Evolutionary conservation across 2,797 vertebrate genomes (phyloP).

Genomic region (Argya squamiceps): DNA sequence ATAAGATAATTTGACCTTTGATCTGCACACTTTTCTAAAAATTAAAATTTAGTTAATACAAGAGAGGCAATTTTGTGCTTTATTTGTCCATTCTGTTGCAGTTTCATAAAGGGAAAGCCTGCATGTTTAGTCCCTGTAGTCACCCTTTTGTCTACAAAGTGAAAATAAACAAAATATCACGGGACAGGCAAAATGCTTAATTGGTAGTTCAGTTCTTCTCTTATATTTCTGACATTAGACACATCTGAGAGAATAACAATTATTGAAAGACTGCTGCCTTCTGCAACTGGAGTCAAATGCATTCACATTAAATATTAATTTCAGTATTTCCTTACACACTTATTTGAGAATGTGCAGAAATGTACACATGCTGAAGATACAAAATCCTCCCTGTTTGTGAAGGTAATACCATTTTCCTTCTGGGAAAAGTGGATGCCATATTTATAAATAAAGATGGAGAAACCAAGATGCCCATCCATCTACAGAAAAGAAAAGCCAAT

Average conservation of each 20-base stretch:
- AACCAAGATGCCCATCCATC: background rate
- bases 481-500: background rate
- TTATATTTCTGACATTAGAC: background rate
- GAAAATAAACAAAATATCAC: background rate
- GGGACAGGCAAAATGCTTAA: background rate
- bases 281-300: background rate
- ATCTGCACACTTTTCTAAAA: background rate
- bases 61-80: background rate
- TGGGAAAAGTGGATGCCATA: background rate
- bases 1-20: background rate
- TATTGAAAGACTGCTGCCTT: background rate
- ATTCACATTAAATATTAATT: constrained; percentile 9
- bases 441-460: background rate
- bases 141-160: background rate
- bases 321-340: background rate
- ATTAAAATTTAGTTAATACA: background rate
- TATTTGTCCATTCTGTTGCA: background rate
- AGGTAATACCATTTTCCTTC: background rate
- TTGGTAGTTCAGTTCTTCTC: background rate
- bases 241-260: background rate
- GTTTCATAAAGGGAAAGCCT: background rate
- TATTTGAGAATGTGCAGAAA: background rate
- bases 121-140: background rate
- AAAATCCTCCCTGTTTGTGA: background rate
- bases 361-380: background rate